Conservation (phyloP, 2,113 vertebrate species). For the Sinocyclocheilus grahami region DNA sequence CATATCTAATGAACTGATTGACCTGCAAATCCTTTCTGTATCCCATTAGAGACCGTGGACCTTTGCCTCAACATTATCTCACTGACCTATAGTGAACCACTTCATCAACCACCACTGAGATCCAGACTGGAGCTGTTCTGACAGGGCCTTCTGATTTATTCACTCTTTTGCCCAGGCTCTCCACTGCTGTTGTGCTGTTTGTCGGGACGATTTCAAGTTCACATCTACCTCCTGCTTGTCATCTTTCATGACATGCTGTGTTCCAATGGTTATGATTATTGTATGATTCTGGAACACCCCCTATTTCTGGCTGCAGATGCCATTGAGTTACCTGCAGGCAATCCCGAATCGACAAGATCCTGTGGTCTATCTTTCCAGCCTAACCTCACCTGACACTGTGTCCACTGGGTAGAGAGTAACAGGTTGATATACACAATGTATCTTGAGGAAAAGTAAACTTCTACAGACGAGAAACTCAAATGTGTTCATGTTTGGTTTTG, state of each 20-base stretch:
- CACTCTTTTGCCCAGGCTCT: conserved; percentile 42
- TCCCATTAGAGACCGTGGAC: not conserved
- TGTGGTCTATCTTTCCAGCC: conserved; percentile 7
- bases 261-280: conserved; percentile 69
- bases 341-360: conserved; percentile 60
- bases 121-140: conserved; percentile 45
- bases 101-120: not conserved
- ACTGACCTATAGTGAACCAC: not conserved
- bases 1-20: not conserved
- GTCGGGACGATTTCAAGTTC: conserved; percentile 40
- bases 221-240: conserved; percentile 59
- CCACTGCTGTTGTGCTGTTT: conserved; percentile 58
- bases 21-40: not conserved
- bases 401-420: conserved; percentile 18
- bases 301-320: conserved; percentile 68
- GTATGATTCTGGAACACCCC: conserved; percentile 64
- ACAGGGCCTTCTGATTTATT: conserved; percentile 51
- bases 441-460: conserved; percentile 1
- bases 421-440: not conserved
- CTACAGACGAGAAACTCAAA: too few species aligned
- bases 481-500: too few species aligned
- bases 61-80: not conserved
- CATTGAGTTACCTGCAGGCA: conserved; percentile 72
- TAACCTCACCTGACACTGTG: conserved; percentile 10
- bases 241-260: conserved; percentile 64